phyloP scores from a whole-genome alignment of 2,113 vertebrate species.

The Colius striatus region DNA sequence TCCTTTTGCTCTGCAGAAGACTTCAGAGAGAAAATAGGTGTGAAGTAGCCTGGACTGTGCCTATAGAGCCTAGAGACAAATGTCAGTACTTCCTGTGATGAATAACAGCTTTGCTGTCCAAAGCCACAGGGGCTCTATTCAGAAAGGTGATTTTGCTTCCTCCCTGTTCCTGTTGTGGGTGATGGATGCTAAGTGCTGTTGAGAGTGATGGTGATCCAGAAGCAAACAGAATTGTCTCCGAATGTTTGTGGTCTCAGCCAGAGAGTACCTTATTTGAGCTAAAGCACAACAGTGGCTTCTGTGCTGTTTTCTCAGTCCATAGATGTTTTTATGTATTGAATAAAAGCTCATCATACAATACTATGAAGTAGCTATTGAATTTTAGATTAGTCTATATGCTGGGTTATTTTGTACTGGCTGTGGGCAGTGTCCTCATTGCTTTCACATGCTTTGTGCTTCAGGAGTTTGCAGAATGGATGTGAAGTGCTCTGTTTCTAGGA shows the following conservation, averaged over 20 bases:
- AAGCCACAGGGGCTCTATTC: not conserved
- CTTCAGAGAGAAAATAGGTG: not conserved
- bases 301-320: not conserved
- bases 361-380: not conserved
- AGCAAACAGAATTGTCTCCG: not conserved
- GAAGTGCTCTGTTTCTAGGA: not conserved
- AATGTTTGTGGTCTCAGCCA: not conserved
- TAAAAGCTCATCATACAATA: not conserved
- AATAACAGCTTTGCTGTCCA: not conserved
- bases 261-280: not conserved
- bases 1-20: not conserved
- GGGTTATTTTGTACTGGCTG: not conserved
- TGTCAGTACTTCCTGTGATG: not conserved
- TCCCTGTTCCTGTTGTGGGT: not conserved
- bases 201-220: not conserved
- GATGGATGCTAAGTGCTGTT: not conserved
- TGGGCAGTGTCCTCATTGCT: not conserved
- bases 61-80: not conserved
- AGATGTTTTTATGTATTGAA: not conserved
- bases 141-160: not conserved
- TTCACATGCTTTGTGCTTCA: not conserved
- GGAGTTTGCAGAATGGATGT: not conserved
- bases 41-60: not conserved
- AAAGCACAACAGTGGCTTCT: not conserved
- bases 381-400: not conserved